Conservation (phyloP, 2,113 vertebrate species). For the Syrrhaptes paradoxus region DNA sequence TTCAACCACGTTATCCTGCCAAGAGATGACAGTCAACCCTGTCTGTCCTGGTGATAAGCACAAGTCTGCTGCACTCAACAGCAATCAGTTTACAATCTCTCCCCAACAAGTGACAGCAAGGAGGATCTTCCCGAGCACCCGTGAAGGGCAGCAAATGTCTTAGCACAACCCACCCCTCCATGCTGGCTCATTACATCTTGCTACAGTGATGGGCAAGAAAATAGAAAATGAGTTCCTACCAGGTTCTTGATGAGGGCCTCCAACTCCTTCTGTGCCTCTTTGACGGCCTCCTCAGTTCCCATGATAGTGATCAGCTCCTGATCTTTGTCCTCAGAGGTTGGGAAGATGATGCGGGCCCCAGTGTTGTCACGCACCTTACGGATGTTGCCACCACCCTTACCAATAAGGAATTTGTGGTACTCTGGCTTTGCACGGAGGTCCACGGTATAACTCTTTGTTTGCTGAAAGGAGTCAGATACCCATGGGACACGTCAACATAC, state of each 20-base stretch:
- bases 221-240: conserved; percentile 69
- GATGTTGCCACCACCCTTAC: conserved; percentile 95
- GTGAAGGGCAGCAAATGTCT: neutral
- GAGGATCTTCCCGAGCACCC: neutral
- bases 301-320: conserved; percentile 97
- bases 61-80: neutral
- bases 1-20: conserved; percentile 92
- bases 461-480: conserved; percentile 73
- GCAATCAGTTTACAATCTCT: neutral
- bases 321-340: conserved; percentile 91
- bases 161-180: neutral
- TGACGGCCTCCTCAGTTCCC: conserved; percentile 93
- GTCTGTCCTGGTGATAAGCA: neutral
- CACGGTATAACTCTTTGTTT: conserved; percentile 94
- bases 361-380: conserved; percentile 96
- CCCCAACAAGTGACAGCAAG: neutral
- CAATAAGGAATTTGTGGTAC: conserved; percentile 98
- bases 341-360: conserved; percentile 94
- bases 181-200: neutral
- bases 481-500: neutral
- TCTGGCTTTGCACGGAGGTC: conserved; percentile 96
- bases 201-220: neutral
- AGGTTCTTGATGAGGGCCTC: conserved; percentile 92
- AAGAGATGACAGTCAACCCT: neutral
- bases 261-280: conserved; percentile 91